Evolutionary conservation across 1,140 invertebrate species (phyloP).

Genomic region (Dendrolimus punctatus): DNA sequence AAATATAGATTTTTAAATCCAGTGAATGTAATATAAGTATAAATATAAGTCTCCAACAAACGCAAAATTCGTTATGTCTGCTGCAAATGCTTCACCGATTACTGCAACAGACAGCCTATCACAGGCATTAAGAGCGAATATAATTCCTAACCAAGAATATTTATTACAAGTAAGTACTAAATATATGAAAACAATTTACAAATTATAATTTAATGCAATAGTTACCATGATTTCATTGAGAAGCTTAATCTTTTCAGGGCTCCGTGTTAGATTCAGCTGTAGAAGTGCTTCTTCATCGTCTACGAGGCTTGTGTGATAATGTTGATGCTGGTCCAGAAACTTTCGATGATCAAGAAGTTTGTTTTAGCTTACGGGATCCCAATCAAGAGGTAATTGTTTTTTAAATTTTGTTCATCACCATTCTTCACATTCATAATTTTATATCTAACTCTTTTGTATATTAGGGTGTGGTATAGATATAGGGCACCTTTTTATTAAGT

Average conservation of each 20-base stretch:
- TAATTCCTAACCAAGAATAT: slow-evolving; percentile 93
- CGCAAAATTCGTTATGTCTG: slow-evolving; percentile 25
- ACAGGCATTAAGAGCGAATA: slow-evolving; percentile 85
- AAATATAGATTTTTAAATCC: too few relatives aligned
- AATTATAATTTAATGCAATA: too few relatives aligned
- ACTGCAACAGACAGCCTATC: slow-evolving; percentile 85
- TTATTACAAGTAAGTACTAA: slow-evolving; percentile 79
- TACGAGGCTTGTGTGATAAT: slow-evolving; percentile 95
- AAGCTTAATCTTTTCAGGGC: slow-evolving; percentile 64
- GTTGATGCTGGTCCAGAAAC: slow-evolving; percentile 91
- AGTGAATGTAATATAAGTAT: too few relatives aligned
- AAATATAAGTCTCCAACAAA: too few relatives aligned
- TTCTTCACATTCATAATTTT: slow-evolving; percentile 4
- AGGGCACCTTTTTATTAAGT: too few relatives aligned
- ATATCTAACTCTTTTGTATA: neutral
- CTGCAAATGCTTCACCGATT: slow-evolving; percentile 61
- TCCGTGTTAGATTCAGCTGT: slow-evolving; percentile 93
- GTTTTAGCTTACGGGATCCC: slow-evolving; percentile 82
- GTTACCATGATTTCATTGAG: neutral
- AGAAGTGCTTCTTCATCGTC: slow-evolving; percentile 91
- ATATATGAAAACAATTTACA: neutral
- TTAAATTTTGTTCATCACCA: neutral
- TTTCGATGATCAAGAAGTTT: slow-evolving; percentile 93
- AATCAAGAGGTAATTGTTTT: slow-evolving; percentile 59
- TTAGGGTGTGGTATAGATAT: too few relatives aligned